Conservation (phyloP, 1,140 invertebrate genomes). For the Calephelis virginiensis region DNA sequence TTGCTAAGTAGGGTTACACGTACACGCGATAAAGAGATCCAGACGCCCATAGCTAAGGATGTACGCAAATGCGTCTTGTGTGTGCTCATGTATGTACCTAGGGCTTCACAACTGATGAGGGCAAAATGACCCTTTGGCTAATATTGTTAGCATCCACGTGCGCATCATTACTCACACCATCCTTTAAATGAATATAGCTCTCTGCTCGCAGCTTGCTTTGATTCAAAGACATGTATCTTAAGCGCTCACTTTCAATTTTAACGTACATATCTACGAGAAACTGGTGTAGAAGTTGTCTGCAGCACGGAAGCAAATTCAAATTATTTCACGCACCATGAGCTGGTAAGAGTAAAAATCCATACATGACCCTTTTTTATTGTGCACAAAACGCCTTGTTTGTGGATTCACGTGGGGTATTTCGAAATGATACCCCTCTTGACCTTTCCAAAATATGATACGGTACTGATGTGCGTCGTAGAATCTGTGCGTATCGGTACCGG, state of each 20-base stretch:
- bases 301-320: conserved; percentile 38
- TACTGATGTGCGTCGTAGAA: conserved; percentile 38
- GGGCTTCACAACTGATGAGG: conserved; percentile 63
- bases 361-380: conserved; percentile 42
- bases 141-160: conserved; percentile 45
- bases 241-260: conserved; percentile 31
- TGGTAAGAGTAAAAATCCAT: too few species aligned
- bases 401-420: conserved; percentile 38
- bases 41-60: too few species aligned
- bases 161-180: conserved; percentile 40
- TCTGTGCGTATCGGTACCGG: conserved; percentile 36
- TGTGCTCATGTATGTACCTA: conserved; percentile 65
- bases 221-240: conserved; percentile 37
- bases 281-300: conserved; percentile 32
- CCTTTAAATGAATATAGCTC: conserved; percentile 37
- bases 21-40: too few species aligned
- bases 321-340: conserved; percentile 39
- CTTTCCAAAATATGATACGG: conserved; percentile 27
- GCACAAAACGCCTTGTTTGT: conserved; percentile 27
- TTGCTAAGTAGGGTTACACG: too few species aligned
- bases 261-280: conserved; percentile 39
- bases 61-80: conserved; percentile 75
- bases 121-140: conserved; percentile 60
- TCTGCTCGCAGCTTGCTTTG: conserved; percentile 41
- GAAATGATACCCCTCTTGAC: conserved; percentile 37